phyloP scores from a whole-genome alignment of 30 jellyfish, hydroid and myxozoan genomes.

The Cassiopea andromeda region DNA sequence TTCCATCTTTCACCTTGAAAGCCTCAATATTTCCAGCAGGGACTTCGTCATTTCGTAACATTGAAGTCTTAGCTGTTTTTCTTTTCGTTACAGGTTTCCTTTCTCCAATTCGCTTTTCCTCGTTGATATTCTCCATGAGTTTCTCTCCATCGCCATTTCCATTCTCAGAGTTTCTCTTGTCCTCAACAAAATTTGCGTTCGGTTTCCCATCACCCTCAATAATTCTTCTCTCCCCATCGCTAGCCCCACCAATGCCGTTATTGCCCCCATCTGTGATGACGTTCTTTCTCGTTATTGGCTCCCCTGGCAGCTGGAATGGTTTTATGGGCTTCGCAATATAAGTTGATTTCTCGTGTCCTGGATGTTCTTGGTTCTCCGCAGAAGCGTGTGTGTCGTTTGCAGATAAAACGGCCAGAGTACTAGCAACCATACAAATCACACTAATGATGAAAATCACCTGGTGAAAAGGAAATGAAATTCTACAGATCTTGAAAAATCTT shows the following conservation, averaged over 20 bases:
- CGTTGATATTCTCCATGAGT: not conserved
- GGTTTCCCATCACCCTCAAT: not conserved
- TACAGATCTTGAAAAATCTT: no score
- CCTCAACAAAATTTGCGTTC: conserved; percentile 10
- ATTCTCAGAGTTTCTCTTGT: not conserved
- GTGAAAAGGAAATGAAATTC: not conserved
- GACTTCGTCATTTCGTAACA: not conserved
- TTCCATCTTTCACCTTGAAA: not conserved
- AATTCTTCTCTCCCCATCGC: not conserved
- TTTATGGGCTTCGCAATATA: conserved; percentile 26
- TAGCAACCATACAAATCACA: conserved; percentile 68
- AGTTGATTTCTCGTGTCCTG: conserved; percentile 35
- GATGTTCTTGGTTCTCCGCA: conserved; percentile 56
- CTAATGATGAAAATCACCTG: conserved; percentile 76
- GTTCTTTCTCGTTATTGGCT: not conserved
- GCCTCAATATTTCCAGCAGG: not conserved
- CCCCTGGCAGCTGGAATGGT: conserved; percentile 53
- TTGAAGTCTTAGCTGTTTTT: not conserved
- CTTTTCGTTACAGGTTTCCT: not conserved
- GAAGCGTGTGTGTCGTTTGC: conserved; percentile 44
- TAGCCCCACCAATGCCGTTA: not conserved
- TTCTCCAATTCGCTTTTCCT: not conserved
- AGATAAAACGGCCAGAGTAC: conserved; percentile 87
- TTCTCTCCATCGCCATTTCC: not conserved
- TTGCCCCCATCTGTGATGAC: not conserved